Conservation (phyloP, 1,140 invertebrate genomes). For the Apis mellifera region Amel_HAv3.1 CM009931.2:3160001-3160500, state of each 20-base stretch:
- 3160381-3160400: neutral
- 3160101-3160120: neutral
- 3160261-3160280: neutral
- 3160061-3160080: too few relatives aligned
- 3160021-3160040: neutral
- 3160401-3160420: conserved; percentile 1
- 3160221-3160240: conserved; percentile 2
- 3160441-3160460: conserved; percentile 43
- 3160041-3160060: too few relatives aligned
- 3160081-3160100: too few relatives aligned
- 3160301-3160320: conserved; percentile 34
- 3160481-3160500: conserved; percentile 10
- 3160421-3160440: neutral
- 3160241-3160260: neutral
- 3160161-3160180: too few relatives aligned
- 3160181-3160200: neutral
- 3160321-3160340: conserved; percentile 40
- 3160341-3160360: conserved; percentile 1
- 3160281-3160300: conserved; percentile 42
- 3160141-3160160: neutral
- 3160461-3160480: conserved; percentile 40
- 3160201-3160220: conserved; percentile 38
- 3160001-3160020: neutral
- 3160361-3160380: neutral
- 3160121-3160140: neutral